A percentile compares a stretch with the other conserved stretches of the same genome.
Evolutionary conservation across 2,888 invertebrate species (phyloP).

Genomic region (Dryococelus australis): DNA sequence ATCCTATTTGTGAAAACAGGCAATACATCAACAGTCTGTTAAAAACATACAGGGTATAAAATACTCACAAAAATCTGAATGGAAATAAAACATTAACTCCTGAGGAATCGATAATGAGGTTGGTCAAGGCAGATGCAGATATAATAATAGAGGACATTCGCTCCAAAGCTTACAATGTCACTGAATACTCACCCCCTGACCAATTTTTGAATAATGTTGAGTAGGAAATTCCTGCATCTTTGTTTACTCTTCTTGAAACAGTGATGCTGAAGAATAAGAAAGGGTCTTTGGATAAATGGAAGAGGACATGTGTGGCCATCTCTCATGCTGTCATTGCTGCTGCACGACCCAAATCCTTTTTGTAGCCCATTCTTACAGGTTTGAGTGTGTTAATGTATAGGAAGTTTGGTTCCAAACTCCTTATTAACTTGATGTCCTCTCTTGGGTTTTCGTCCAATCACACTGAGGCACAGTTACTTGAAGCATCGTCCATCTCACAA

Average conservation of each 20-base stretch:
- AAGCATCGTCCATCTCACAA: no score
- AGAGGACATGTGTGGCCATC: no score
- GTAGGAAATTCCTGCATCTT: no score
- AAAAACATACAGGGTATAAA: neutral
- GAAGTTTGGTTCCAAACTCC: constrained; percentile 6
- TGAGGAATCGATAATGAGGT: neutral
- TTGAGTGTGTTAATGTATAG: constrained; percentile 16
- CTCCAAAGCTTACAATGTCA: neutral
- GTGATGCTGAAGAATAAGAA: no score
- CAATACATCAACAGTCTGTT: neutral
- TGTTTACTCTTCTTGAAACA: no score
- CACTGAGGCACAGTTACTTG: no score
- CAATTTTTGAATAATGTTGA: no score
- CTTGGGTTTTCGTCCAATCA: neutral
- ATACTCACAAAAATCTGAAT: neutral
- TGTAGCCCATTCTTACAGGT: neutral
- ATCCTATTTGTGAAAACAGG: neutral
- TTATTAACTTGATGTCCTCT: neutral
- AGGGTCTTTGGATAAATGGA: no score
- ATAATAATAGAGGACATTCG: constrained; percentile 10
- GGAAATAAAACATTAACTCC: neutral
- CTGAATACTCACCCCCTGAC: no score
- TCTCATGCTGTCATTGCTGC: neutral
- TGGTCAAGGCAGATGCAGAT: neutral
- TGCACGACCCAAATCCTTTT: neutral